A percentile compares a stretch with the other conserved stretches of the same genome.
Conservation (phyloP, 2,797 vertebrate genomes). For the Rhincodon typus region DNA sequence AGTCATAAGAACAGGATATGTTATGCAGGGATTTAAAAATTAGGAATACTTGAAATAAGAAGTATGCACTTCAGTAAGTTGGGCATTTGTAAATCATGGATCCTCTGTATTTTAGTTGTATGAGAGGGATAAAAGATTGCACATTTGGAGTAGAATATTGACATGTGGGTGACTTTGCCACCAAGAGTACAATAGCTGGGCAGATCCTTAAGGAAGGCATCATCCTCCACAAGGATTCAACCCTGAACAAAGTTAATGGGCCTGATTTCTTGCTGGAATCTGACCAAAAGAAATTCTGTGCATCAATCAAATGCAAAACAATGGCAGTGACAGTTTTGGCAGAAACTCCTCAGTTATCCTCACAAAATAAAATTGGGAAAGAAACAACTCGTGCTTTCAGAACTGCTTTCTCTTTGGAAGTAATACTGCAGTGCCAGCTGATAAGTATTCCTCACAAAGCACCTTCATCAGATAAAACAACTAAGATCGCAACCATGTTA, state of each 20-base stretch:
- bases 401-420: neutral
- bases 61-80: no score
- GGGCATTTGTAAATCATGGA: no score
- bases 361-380: neutral
- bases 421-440: neutral
- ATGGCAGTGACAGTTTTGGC: neutral
- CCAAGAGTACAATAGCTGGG: neutral
- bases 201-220: neutral
- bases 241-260: neutral
- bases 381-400: neutral
- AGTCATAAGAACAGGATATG: no score
- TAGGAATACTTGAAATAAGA: no score
- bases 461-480: neutral
- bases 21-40: no score
- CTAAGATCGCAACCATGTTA: no score
- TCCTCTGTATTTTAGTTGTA: neutral
- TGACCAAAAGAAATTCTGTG: neutral
- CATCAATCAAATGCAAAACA: neutral
- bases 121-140: neutral
- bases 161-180: neutral
- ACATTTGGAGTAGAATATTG: neutral
- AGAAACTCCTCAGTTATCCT: neutral
- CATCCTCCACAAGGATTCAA: neutral
- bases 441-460: neutral
- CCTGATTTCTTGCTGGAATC: neutral